Conservation (phyloP, 64 coral and sea anemone genomes). For the Acropora yongei region DNA sequence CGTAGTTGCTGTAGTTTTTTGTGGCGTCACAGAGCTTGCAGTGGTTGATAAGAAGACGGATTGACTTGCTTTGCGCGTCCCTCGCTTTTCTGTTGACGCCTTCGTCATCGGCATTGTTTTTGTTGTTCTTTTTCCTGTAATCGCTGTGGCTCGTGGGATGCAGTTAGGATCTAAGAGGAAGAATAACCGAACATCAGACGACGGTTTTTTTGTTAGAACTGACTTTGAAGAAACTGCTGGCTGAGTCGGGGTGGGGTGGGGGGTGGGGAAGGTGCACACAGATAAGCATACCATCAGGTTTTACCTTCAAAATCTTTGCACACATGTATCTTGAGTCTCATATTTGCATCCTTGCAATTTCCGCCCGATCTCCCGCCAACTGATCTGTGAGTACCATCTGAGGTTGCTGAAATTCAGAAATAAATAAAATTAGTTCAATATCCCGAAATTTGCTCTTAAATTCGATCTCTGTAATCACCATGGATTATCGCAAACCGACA, state of each 20-base stretch:
- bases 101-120: not conserved
- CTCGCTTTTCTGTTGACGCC: not conserved
- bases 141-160: not conserved
- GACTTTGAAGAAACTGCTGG: too few relatives aligned
- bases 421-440: too few relatives aligned
- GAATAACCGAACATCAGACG: not conserved
- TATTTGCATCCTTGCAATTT: slow-evolving; percentile 54
- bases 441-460: too few relatives aligned
- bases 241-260: too few relatives aligned
- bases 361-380: slow-evolving; percentile 54
- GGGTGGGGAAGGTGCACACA: too few relatives aligned
- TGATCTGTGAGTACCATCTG: slow-evolving; percentile 72
- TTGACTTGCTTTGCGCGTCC: not conserved
- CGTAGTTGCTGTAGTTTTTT: not conserved
- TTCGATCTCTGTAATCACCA: too few relatives aligned
- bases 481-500: not conserved
- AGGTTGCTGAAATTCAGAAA: slow-evolving; percentile 62
- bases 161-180: slow-evolving; percentile 13
- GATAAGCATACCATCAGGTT: too few relatives aligned
- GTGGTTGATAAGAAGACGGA: not conserved
- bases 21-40: not conserved
- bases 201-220: not conserved
- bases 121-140: not conserved
- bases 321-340: slow-evolving; percentile 75
- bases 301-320: slow-evolving; percentile 58